A percentile compares a stretch with the other conserved stretches of the same genome.
Conservation (phyloP, 2,888 invertebrate species). For the Tuberolachnus salignus region DNA sequence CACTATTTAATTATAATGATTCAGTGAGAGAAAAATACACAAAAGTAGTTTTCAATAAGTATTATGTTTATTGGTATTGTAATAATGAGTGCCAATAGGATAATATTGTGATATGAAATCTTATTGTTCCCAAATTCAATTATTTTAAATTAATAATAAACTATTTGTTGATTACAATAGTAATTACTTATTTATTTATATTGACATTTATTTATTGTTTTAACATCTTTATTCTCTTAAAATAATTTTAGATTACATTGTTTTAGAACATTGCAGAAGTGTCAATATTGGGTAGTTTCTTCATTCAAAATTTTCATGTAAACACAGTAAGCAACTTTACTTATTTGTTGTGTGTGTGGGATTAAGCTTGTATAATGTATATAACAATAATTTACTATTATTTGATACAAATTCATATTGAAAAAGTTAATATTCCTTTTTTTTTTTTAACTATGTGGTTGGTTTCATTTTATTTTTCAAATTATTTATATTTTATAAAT, state of each 20-base stretch:
- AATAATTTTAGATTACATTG: slow-evolving; percentile 33
- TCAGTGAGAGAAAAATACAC: neutral
- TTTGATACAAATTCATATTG: neutral
- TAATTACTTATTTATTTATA: neutral
- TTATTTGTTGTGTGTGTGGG: slow-evolving; percentile 32
- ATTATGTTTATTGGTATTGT: neutral
- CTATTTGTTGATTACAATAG: neutral
- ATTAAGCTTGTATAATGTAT: slow-evolving; percentile 27
- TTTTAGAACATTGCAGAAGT: slow-evolving; percentile 36
- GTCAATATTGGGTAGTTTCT: slow-evolving; percentile 11
- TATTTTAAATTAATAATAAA: neutral
- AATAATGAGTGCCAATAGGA: neutral
- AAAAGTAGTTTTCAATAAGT: neutral
- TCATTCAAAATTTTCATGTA: slow-evolving; percentile 33
- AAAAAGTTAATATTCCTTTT: neutral
- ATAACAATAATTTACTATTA: neutral
- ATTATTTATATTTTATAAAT: neutral
- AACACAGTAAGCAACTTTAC: slow-evolving; percentile 36
- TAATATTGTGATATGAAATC: slow-evolving; percentile 8
- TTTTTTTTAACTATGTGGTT: neutral
- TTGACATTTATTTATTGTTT: neutral
- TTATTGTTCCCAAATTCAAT: slow-evolving; percentile 13
- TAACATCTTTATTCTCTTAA: neutral
- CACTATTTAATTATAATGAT: neutral
- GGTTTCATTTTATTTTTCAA: neutral